phyloP scores from a whole-genome alignment of 2,888 invertebrate species.

The Drosophila falleni region DNA sequence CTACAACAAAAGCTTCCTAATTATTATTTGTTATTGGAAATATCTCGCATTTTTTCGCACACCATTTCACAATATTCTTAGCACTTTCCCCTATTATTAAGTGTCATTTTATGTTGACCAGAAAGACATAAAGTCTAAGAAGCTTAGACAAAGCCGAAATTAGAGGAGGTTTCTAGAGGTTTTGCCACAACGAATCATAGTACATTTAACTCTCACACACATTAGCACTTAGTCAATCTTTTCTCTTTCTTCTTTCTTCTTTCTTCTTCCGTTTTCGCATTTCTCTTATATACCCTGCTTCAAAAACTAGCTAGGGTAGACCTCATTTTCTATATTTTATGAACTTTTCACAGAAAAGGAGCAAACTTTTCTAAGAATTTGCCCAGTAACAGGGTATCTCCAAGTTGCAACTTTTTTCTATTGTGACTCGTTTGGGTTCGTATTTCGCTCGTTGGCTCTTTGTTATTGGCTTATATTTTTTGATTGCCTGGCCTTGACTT shows the following conservation, averaged over 20 bases:
- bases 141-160: constrained; percentile 43
- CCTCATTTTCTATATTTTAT: neutral
- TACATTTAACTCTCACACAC: constrained; percentile 52
- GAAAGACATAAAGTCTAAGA: constrained; percentile 37
- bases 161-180: constrained; percentile 14
- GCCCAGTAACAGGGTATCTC: constrained; percentile 27
- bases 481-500: constrained; percentile 77
- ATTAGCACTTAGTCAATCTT: constrained; percentile 69
- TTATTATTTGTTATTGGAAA: constrained; percentile 4
- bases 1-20: neutral
- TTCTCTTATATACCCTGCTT: constrained; percentile 18
- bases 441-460: constrained; percentile 53
- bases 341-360: too few species aligned
- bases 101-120: constrained; percentile 42
- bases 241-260: too few species aligned
- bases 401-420: neutral
- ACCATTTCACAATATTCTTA: constrained; percentile 1
- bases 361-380: neutral
- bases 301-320: neutral
- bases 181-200: constrained; percentile 8
- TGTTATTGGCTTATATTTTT: constrained; percentile 57
- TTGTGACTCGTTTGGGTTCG: constrained; percentile 8
- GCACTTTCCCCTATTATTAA: constrained; percentile 7
- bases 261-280: constrained; percentile 22
- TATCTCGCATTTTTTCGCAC: neutral